phyloP scores from a whole-genome alignment of 2,113 vertebrate genomes.

The Monarcha castaneiventris region DNA sequence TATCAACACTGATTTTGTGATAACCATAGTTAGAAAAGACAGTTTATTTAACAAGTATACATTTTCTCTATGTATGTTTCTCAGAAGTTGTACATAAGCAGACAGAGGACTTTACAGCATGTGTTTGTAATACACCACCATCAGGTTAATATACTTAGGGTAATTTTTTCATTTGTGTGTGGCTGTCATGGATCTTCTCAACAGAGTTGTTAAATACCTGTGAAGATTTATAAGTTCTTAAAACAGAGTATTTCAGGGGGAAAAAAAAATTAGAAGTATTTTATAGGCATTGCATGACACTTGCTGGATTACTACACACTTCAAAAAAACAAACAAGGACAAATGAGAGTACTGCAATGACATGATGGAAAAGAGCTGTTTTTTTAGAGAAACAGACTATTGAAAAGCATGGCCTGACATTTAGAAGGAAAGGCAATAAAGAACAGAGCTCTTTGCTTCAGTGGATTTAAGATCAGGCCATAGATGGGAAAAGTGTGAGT shows the following conservation, averaged over 20 bases:
- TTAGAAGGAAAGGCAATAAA: neutral
- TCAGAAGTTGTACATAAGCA: neutral
- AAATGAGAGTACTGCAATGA: neutral
- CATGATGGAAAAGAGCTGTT: neutral
- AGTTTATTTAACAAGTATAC: neutral
- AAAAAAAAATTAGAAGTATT: neutral
- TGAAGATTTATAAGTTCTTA: neutral
- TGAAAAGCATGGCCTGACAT: neutral
- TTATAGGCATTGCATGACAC: neutral
- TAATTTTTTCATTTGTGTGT: neutral
- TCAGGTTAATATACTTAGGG: neutral
- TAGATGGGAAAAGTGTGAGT: neutral
- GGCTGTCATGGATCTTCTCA: neutral
- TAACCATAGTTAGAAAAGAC: constrained; percentile 13
- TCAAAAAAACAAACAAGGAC: neutral
- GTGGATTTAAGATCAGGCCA: neutral
- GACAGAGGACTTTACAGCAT: neutral
- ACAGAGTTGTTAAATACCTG: neutral
- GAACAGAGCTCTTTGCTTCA: neutral
- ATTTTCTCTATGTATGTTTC: neutral
- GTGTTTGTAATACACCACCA: neutral
- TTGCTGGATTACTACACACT: neutral
- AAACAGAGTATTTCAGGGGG: neutral
- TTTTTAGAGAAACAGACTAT: neutral
- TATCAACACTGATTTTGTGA: neutral